phyloP scores from a whole-genome alignment of 1,140 invertebrate species.

The Atopsyche davidsoni region DNA sequence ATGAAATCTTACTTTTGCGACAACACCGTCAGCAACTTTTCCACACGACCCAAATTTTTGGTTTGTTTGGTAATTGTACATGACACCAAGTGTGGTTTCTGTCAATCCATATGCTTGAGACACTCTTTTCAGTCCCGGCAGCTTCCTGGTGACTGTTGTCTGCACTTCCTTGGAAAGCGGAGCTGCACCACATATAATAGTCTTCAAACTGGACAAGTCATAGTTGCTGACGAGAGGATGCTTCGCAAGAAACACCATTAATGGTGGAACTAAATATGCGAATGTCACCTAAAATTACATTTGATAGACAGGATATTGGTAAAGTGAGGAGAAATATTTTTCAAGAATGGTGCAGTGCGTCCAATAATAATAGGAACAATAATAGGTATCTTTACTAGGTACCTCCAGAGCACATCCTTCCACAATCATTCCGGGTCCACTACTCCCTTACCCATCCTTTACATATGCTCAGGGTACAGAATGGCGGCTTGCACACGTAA shows the following conservation, averaged over 20 bases:
- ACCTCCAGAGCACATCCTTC: too few species aligned
- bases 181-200: slow-evolving; percentile 55
- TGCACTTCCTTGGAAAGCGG: slow-evolving; percentile 47
- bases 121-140: slow-evolving; percentile 48
- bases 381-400: background rate
- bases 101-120: slow-evolving; percentile 66
- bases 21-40: slow-evolving; percentile 6
- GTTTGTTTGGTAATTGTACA: background rate
- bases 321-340: background rate
- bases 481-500: too few species aligned
- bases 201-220: slow-evolving; percentile 52
- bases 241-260: slow-evolving; percentile 60
- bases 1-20: slow-evolving; percentile 9
- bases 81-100: slow-evolving; percentile 54
- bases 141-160: slow-evolving; percentile 38
- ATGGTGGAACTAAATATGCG: slow-evolving; percentile 56
- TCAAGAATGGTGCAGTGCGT: background rate
- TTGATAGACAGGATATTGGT: too few species aligned
- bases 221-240: slow-evolving; percentile 56
- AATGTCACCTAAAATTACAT: slow-evolving; percentile 50
- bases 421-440: too few species aligned
- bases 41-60: slow-evolving; percentile 26
- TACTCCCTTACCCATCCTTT: too few species aligned
- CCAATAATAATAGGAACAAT: background rate
- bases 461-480: too few species aligned